phyloP scores from a whole-genome alignment of 2,797 vertebrate species.

The Phaenicophaeus curvirostris region DNA sequence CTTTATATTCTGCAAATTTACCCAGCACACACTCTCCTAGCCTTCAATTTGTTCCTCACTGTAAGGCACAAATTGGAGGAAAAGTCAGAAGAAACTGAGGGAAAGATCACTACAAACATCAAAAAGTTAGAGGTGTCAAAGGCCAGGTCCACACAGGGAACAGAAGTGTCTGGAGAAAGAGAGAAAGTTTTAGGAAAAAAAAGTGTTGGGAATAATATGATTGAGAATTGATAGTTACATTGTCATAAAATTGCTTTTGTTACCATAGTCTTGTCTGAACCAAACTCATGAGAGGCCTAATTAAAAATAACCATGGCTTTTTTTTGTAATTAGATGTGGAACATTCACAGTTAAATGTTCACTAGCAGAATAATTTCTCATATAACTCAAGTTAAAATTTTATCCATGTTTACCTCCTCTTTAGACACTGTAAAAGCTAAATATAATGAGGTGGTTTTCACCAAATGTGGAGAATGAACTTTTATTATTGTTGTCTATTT shows the following conservation, averaged over 20 bases:
- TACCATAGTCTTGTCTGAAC: neutral
- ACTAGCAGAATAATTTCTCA: neutral
- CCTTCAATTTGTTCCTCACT: neutral
- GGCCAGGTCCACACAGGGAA: neutral
- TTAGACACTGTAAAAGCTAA: neutral
- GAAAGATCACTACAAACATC: neutral
- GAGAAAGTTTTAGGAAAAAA: neutral
- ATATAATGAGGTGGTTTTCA: neutral
- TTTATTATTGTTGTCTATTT: neutral
- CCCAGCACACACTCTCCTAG: fast-evolving
- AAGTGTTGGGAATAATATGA: neutral
- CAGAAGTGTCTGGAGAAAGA: neutral
- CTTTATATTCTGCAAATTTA: neutral
- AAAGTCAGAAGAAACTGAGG: neutral
- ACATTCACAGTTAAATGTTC: neutral
- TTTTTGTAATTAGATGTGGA: neutral
- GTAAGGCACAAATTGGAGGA: neutral
- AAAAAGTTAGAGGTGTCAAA: neutral
- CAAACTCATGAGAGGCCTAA: neutral
- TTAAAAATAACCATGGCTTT: neutral
- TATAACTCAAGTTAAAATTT: neutral
- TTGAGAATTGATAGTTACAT: neutral
- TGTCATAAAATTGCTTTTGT: neutral
- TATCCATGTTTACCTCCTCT: neutral
- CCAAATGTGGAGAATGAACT: neutral